Percentiles rank a stretch among this genome's conserved stretches.
Conservation (phyloP, 2,888 invertebrate genomes). For the Clunio marinus region DNA sequence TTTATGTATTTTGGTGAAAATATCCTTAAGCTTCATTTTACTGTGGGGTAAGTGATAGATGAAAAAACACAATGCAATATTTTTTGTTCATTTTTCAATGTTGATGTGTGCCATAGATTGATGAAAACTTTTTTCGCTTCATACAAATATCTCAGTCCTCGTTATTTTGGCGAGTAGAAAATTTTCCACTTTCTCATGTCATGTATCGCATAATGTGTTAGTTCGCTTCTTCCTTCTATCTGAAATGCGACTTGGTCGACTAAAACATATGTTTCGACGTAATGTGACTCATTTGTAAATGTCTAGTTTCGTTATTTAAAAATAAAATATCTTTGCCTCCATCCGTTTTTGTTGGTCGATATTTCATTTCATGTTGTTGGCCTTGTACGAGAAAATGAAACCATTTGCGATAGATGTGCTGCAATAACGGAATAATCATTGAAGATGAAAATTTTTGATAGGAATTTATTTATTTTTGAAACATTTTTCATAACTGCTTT, state of each 20-base stretch:
- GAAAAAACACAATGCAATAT: slow-evolving; percentile 30
- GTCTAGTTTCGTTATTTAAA: slow-evolving; percentile 37
- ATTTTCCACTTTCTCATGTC: slow-evolving; percentile 30
- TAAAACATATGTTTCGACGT: slow-evolving; percentile 24
- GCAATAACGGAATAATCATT: not conserved
- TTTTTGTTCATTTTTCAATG: slow-evolving; percentile 30
- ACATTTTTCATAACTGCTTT: slow-evolving; percentile 3
- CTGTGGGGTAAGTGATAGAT: not conserved
- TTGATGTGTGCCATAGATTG: slow-evolving; percentile 32
- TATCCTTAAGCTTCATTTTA: not conserved
- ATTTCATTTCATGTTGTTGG: too few species aligned
- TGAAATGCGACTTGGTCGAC: too few species aligned
- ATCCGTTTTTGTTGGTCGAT: slow-evolving; percentile 8
- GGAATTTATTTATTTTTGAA: slow-evolving; percentile 21
- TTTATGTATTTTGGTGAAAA: too few species aligned
- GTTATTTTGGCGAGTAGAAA: not conserved
- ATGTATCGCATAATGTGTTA: slow-evolving; percentile 11
- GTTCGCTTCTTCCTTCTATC: too few species aligned
- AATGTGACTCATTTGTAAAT: slow-evolving; percentile 37
- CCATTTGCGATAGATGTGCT: not conserved
- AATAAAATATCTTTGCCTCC: slow-evolving; percentile 33
- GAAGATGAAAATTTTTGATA: slow-evolving; percentile 15
- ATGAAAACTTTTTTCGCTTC: slow-evolving; percentile 16
- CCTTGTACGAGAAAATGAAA: too few species aligned
- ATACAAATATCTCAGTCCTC: not conserved